phyloP scores from a whole-genome alignment of 1,140 invertebrate genomes.

The Bactericera cockerelli region DNA sequence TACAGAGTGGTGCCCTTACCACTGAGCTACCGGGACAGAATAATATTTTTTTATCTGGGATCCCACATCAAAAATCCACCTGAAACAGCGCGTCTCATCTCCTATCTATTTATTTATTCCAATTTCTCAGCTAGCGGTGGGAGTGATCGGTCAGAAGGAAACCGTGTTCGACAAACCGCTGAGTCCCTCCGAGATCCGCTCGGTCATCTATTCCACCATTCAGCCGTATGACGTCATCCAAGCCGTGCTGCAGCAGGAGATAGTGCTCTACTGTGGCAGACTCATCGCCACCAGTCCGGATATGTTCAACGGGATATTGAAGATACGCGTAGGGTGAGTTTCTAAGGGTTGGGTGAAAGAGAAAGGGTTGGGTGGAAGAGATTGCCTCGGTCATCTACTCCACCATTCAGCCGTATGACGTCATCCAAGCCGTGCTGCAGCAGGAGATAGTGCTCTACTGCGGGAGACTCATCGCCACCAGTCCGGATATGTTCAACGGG shows the following conservation, averaged over 20 bases:
- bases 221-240: slow-evolving; percentile 81
- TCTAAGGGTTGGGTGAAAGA: too few relatives aligned
- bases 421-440: slow-evolving; percentile 91
- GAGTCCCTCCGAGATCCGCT: slow-evolving; percentile 81
- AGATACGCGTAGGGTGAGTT: slow-evolving; percentile 74
- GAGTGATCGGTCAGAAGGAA: slow-evolving; percentile 84
- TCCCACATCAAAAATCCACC: too few relatives aligned
- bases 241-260: slow-evolving; percentile 90
- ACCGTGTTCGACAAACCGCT: slow-evolving; percentile 93
- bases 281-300: slow-evolving; percentile 82
- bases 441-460: slow-evolving; percentile 88
- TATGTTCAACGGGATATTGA: slow-evolving; percentile 88
- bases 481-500: slow-evolving; percentile 84
- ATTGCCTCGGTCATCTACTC: slow-evolving; percentile 75
- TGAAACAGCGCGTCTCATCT: too few relatives aligned
- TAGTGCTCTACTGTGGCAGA: slow-evolving; percentile 86
- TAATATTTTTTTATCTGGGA: too few relatives aligned
- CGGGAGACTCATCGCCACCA: slow-evolving; percentile 79
- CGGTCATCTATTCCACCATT: slow-evolving; percentile 68
- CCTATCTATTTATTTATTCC: too few relatives aligned
- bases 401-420: slow-evolving; percentile 71
- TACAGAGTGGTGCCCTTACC: too few relatives aligned
- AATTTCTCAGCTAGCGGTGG: slow-evolving; percentile 68
- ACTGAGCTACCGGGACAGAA: too few relatives aligned
- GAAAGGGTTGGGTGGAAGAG: too few relatives aligned